Evolutionary conservation across 1,140 invertebrate genomes (phyloP).

Genomic region (Caenorhabditis latens): DNA sequence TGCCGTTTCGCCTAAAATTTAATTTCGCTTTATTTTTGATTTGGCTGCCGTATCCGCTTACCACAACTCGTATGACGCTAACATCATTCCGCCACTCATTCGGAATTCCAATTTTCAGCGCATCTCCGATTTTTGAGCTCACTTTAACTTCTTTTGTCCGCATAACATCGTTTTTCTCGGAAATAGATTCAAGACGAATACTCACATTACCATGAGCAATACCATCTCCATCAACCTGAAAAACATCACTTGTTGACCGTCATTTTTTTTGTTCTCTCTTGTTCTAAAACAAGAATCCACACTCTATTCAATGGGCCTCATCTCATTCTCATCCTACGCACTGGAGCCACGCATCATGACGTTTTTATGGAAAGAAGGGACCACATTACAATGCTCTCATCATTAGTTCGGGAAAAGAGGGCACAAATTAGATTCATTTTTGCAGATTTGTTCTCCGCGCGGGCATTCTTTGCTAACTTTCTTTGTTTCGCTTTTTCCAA

Average conservation of each 20-base stretch:
- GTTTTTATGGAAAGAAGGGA: neutral
- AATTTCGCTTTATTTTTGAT: neutral
- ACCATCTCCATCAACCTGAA: constrained; percentile 45
- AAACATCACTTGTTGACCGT: neutral
- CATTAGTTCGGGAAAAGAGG: neutral
- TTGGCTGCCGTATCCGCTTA: neutral
- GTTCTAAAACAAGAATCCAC: neutral
- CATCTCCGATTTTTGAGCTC: constrained; percentile 41
- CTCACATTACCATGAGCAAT: constrained; percentile 35
- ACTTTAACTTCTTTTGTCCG: constrained; percentile 40
- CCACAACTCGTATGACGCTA: constrained; percentile 38
- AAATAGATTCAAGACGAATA: constrained; percentile 1
- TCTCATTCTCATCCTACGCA: constrained; percentile 3
- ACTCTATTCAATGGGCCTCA: neutral
- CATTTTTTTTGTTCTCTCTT: neutral
- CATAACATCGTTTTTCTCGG: constrained; percentile 20
- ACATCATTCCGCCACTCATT: constrained; percentile 32
- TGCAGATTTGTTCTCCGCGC: neutral
- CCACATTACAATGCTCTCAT: constrained; percentile 8
- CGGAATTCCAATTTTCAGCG: constrained; percentile 35
- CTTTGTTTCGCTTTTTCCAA: too few relatives aligned
- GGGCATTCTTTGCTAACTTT: neutral
- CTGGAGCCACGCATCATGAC: neutral
- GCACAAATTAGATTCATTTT: constrained; percentile 12
- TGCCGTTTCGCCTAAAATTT: neutral